phyloP scores from a whole-genome alignment of 2,113 vertebrate species.

The Hippocampus mohnikei region DNA sequence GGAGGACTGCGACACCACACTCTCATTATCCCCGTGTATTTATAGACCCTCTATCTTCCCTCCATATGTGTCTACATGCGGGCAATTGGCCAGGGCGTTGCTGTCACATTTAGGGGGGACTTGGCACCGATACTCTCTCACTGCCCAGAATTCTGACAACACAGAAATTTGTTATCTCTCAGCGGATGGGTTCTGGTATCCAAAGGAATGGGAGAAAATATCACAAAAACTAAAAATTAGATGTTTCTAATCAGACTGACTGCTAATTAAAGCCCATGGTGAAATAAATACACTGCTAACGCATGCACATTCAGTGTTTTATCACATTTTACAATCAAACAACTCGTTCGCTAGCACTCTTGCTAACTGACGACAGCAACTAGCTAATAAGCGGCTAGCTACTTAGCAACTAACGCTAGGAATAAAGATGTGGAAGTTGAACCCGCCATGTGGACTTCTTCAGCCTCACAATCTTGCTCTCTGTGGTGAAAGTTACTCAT shows the following conservation, averaged over 20 bases:
- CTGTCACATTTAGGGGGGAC: slow-evolving; percentile 48
- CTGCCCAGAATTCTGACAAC: slow-evolving; percentile 55
- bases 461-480: slow-evolving; percentile 1
- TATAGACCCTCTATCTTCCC: slow-evolving; percentile 61
- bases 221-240: slow-evolving; percentile 31
- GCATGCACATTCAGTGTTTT: background rate
- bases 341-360: too few species aligned
- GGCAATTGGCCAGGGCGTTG: slow-evolving; percentile 46
- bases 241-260: slow-evolving; percentile 12
- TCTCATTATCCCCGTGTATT: slow-evolving; percentile 63
- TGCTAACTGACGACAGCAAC: too few species aligned
- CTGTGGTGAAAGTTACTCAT: too few species aligned
- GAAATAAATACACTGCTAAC: background rate
- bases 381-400: too few species aligned
- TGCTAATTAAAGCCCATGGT: slow-evolving; percentile 11
- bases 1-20: slow-evolving; percentile 52
- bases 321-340: background rate
- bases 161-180: slow-evolving; percentile 52
- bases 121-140: slow-evolving; percentile 43
- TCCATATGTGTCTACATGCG: slow-evolving; percentile 20
- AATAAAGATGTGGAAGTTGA: background rate
- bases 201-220: slow-evolving; percentile 29
- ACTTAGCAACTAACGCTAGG: too few species aligned
- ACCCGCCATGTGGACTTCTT: background rate
- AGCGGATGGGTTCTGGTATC: slow-evolving; percentile 28